Percentiles rank a stretch among this genome's conserved stretches.
These are phyloP conservation scores for Drosophila bifasciata DNA, from an alignment of 1,140 invertebrate species.

Conservation along the genomic window DNA sequence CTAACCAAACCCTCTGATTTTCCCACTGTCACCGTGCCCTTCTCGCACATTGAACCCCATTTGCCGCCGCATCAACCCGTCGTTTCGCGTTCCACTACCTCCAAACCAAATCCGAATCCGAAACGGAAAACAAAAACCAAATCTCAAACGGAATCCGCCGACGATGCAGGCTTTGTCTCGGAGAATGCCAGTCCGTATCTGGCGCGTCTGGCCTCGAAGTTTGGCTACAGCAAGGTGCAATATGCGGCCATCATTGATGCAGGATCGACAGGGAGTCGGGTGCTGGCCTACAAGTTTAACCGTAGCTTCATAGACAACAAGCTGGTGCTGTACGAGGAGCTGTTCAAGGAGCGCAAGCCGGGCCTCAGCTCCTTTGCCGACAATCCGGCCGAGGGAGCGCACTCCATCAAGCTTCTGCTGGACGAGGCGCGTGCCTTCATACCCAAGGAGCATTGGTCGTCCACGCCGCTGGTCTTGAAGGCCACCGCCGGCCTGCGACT, in stretches of 20 bases:
- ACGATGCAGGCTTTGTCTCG: constrained; percentile 67
- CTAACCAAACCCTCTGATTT: constrained; percentile 60
- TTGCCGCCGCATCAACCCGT: constrained; percentile 16
- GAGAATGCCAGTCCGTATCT: constrained; percentile 84
- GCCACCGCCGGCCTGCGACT: constrained; percentile 96
- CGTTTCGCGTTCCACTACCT: background rate
- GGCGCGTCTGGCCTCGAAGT: constrained; percentile 87
- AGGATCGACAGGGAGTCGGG: constrained; percentile 96
- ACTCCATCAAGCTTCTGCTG: constrained; percentile 89
- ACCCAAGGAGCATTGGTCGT: constrained; percentile 88
- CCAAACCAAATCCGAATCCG: too few relatives aligned
- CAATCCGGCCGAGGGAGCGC: constrained; percentile 90
- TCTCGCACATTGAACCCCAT: constrained; percentile 46
- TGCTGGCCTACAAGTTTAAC: constrained; percentile 95
- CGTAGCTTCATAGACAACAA: constrained; percentile 88
- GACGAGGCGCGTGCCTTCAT: constrained; percentile 91
- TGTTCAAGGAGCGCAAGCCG: constrained; percentile 93
- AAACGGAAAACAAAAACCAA: constrained; percentile 13
- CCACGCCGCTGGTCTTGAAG: constrained; percentile 92
- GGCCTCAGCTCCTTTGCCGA: constrained; percentile 94
- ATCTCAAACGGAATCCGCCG: background rate
- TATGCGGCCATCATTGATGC: constrained; percentile 98
- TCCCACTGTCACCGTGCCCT: constrained; percentile 54
- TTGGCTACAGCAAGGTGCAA: constrained; percentile 90
- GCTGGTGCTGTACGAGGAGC: constrained; percentile 91